Percentiles rank a stretch among this genome's conserved stretches.
Conservation (phyloP, 2,797 vertebrate species). For the Tenualosa thibaudeaui region DNA sequence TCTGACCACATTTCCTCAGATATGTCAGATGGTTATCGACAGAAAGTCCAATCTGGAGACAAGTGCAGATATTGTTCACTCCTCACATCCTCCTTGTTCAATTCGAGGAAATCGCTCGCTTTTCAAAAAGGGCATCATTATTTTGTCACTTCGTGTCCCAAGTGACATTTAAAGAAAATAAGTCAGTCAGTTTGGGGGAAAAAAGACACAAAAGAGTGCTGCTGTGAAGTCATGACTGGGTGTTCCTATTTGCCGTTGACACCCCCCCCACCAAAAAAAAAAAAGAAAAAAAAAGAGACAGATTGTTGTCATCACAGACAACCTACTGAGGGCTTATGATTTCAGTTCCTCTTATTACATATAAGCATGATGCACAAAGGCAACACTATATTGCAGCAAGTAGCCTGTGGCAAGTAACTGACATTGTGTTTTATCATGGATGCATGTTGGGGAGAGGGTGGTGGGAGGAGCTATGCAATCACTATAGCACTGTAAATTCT, state of each 20-base stretch:
- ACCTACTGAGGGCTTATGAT: neutral
- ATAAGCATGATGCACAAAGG: neutral
- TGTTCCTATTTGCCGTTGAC: neutral
- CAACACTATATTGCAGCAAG: neutral
- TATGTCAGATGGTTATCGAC: slow-evolving; percentile 68
- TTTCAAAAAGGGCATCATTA: slow-evolving; percentile 77
- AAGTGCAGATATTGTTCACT: slow-evolving; percentile 70
- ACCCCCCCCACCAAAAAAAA: neutral
- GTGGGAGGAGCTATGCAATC: neutral
- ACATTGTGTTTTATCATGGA: slow-evolving; percentile 6
- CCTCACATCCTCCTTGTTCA: slow-evolving; percentile 72
- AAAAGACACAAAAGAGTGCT: slow-evolving; percentile 54
- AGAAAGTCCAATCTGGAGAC: slow-evolving; percentile 69
- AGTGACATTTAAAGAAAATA: slow-evolving; percentile 79
- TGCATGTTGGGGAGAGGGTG: neutral
- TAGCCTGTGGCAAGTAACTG: neutral
- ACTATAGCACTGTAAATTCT: neutral
- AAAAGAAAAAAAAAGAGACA: neutral
- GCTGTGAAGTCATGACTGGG: slow-evolving; percentile 54
- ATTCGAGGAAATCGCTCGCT: slow-evolving; percentile 74
- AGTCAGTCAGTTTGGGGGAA: slow-evolving; percentile 48
- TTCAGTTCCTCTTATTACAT: neutral
- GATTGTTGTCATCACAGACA: neutral
- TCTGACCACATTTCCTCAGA: slow-evolving; percentile 66
- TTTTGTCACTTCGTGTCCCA: slow-evolving; percentile 74